Percentiles rank a stretch among this genome's conserved stretches.
Evolutionary conservation across 30 jellyfish, hydroid and myxozoan genomes (phyloP).

Genomic region (Turritopsis rubra): DNA sequence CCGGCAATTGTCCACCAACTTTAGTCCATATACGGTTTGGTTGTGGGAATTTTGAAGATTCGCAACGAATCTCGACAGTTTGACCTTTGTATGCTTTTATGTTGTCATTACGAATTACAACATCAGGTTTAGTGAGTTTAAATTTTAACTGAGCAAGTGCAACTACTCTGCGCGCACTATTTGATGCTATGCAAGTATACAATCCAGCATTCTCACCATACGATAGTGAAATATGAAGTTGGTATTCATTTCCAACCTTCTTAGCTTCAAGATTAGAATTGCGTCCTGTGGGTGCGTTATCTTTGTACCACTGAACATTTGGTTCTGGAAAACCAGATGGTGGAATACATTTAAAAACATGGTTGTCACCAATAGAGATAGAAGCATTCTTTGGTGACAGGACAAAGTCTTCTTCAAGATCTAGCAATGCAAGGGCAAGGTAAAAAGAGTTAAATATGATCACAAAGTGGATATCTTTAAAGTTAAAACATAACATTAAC

Average conservation of each 20-base stretch:
- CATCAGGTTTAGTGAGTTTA: background rate
- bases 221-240: conserved; percentile 38
- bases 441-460: no score
- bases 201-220: conserved; percentile 60
- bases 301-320: conserved; percentile 63
- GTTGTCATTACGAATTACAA: background rate
- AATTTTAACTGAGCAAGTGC: conserved; percentile 36
- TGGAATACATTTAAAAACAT: conserved; percentile 21
- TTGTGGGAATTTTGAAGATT: conserved; percentile 10
- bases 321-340: conserved; percentile 64
- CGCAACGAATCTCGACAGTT: conserved; percentile 1
- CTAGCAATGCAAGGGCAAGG: background rate
- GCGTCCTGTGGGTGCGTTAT: conserved; percentile 23
- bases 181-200: conserved; percentile 57
- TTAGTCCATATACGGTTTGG: conserved; percentile 35
- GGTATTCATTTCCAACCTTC: conserved; percentile 23
- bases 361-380: conserved; percentile 3
- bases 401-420: background rate
- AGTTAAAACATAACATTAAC: no score
- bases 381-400: conserved; percentile 20
- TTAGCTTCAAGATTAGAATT: conserved; percentile 17
- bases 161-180: conserved; percentile 41
- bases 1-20: conserved; percentile 23
- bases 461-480: no score
- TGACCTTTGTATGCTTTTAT: background rate